Base-by-base conservation (phyloP, 2,113 vertebrate species). In the Zosterops hypoxanthus region DNA sequence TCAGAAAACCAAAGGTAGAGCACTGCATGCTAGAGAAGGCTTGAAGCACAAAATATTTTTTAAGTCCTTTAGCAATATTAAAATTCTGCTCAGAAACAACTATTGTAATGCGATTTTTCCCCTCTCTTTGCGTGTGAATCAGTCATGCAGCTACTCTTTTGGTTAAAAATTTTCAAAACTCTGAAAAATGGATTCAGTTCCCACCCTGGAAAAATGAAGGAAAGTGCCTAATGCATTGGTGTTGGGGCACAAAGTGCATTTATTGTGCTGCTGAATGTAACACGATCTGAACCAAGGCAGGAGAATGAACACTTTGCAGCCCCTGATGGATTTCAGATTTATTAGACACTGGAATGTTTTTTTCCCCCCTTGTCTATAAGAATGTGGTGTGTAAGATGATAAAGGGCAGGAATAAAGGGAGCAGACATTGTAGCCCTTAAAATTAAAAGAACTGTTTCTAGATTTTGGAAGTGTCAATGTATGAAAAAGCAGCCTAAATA, bases 281-380 rank as follows among this genome's bases (percentile, higher is more conserved):
- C 88, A 81, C 16, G 85, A 96, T 77, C 95, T 93, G 93, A 90
- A 81, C 68, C 88, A 56, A 77, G 88, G 85, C 91, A 93, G 88
- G 92, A 88, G 93, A 96, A 78, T 56, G 90, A 96, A 94, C 3
- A 49, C 90, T 96, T 94, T 93, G 93, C 93, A 12, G 92, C 88
- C 82, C 92, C 94, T 96, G 92, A 97, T 96, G 96, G 96, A 96
- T 96, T 96, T 96, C 93, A 97, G 96, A 96, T 97, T 97, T 97
- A 97, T 96, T 96, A 92, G 93, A 95, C 95, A 88, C 68, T 96
- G 94, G 94, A 96, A 97, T 96, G 95, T 95, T 96, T 95, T 91
- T 92, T 90, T 77, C 21, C 33, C 76, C 71, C 88, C 95, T 90
- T 92, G 93, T 96, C 96, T 92, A 93, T 96, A 96, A 95, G 92